Base-by-base conservation (phyloP, 2,797 vertebrate genomes). In the Threskiornis aethiopicus region DNA sequence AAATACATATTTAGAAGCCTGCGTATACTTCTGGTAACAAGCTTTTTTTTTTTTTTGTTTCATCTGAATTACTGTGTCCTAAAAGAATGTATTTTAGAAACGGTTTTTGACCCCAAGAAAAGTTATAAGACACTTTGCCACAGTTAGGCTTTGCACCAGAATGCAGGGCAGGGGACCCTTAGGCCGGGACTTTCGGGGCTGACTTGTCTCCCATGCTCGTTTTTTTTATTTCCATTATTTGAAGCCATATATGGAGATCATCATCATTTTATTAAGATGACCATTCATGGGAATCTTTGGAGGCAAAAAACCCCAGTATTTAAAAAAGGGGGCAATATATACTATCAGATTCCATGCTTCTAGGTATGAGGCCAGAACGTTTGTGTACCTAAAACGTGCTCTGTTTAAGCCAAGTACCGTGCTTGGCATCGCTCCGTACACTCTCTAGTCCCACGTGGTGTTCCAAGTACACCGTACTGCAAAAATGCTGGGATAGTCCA, bases 161-260 rank as follows among this genome's bases (percentile, higher is more conserved):
- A 37, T 51, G 35, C 57, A 85, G 77, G 83, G 47, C 41, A 89
- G 18, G 29, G 49, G 22, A 35, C 58, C 28, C 59, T 59, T 67
- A 62, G 47, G 42, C 33, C n/a, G 33, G 22, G 54, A 77, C 14
- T 87, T n/a, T 55, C 33, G 31, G 29, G 28, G 4, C 49, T 85
- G 81, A 51, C 33, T 92, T 87, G 49, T 83, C 42, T 89, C 16
- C 47, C 83, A 0, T 80, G 95, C 35, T 61, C 3, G 0, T 21
- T 85, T 93, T 37, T 61, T 73, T 5, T 78, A n/a, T 90, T 94
- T 83, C 57, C 57, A 54, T 83, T 61, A n/a, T 59, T 67, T 85
- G 67, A 89, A 93, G 42, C 86, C 42, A 25, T 92, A 61, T 78
- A 26, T 93, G 71, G 94, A 65, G 55, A 61, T 80, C 24, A 37